Base-by-base conservation (phyloP, 2,888 invertebrate species). In the Drosophila putrida region DNA sequence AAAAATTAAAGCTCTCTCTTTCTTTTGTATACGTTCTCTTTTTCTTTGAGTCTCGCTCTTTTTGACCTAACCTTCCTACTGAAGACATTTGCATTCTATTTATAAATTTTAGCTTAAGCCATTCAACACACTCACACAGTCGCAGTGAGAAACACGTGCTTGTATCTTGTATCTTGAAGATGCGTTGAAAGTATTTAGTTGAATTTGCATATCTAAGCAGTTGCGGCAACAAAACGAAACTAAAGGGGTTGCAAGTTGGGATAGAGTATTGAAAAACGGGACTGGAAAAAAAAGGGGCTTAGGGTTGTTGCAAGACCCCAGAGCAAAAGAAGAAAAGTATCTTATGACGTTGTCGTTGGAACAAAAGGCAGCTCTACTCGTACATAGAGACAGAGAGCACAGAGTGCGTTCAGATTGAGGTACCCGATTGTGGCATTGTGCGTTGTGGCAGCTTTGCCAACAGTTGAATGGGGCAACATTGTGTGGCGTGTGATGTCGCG, bases 401-500 rank as follows among this genome's bases (percentile, higher is more conserved):
- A 58, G 67, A 61, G 69, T 70, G 75, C 74, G 74, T 61, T 31
- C 27, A 90, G 90, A 90, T 91, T 90, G 90, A 90, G 90, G 85
- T 82, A 80, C 79, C 82, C 75, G 90, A 91, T 91, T 81, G 59
- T 81, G 59, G 67, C 80, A 80, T 76, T 80, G 77, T 80, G 80
- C 80, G 78, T 77, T 73, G 85, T 88, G 89, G 88, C 89, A 81
- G 85, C 82, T 83, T 80, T 90, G 84, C 82, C 78, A 88, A 86
- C 84, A 83, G 69, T 71, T 88, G 86, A 80, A 78, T 79, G 86
- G 77, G 71, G 65, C 69, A 68, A 78, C 76, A 88, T 91, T 91
- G 90, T 91, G 69, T 75, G 59, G 80, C 82, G 91, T 91, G 91
- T 91, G 91, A 91, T 90, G 84, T 86, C 89, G 90, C 89, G 91